Evolutionary conservation across 2,888 invertebrate genomes (phyloP), one percentile per base, ranked within the genome.

Genomic region (Petrolisthes cinctipes): DNA sequence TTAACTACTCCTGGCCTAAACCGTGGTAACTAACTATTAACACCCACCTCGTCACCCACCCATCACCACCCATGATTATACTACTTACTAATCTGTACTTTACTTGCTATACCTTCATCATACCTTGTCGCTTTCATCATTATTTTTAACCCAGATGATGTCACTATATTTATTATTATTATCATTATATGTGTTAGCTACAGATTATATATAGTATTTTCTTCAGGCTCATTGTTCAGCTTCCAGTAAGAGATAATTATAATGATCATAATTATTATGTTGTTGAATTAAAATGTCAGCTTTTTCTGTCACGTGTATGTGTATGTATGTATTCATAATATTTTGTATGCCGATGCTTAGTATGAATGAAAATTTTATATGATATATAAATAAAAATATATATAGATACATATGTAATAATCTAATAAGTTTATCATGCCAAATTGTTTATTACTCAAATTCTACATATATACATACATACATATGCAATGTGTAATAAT

Each of bases 171-270:
- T 37, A 37, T 37, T 37, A 37, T 37, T 2, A 37, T 37, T 37
- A 37, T n/a, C n/a, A 66, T 78, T 87, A 79, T 87, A 83, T 87
- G 66, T 87, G 76, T 76, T 86, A 86, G 82, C 53, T 83, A 86
- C 83, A 79, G 83, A 71, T 78, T 78, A 78, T 85, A 78, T 85
- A 85, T 85, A 20, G 61, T 68, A 20, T 5, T 68, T 68, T 82
- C 11, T 66, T 11, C 17, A 68, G 37, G 37, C 68, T 20, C 17
- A 37, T 82, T 68, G 20, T 14, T 82, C 61, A 23, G 4, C 75
- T 9, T 54, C 51, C 20, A 73, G 37, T 51, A 61, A 14, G 17
- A 61, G 11, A 57, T 57, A 82, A 61, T 61, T 61, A 82, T 37
- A 17, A 17, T 23, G 17, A 61, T 61, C 51, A 53, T 9, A 51